Percentiles rank a stretch among this genome's conserved stretches.
phyloP scores from a whole-genome alignment of 2,888 invertebrate species.

The Spialia ferax region DNA sequence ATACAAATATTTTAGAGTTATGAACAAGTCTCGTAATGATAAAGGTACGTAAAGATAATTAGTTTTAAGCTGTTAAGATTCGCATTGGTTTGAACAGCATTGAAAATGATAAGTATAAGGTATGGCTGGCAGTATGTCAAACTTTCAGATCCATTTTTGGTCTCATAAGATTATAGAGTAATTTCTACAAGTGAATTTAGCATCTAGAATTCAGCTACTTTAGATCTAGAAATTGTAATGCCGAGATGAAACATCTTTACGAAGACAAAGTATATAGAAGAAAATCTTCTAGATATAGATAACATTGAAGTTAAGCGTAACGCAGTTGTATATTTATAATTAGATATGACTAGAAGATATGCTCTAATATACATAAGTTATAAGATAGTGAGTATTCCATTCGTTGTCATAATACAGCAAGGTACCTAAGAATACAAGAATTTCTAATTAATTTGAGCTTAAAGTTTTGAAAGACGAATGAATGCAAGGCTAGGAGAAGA shows the following conservation, averaged over 20 bases:
- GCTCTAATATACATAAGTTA: conserved; percentile 69
- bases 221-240: conserved; percentile 23
- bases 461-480: conserved; percentile 58
- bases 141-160: conserved; percentile 21
- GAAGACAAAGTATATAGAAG: conserved; percentile 9
- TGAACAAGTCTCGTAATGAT: too few relatives aligned
- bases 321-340: conserved; percentile 3
- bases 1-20: background rate
- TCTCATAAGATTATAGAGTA: conserved; percentile 14
- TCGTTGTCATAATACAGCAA: conserved; percentile 62
- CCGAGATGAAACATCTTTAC: conserved; percentile 40
- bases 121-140: conserved; percentile 24
- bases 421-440: conserved; percentile 65
- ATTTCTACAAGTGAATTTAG: conserved; percentile 25
- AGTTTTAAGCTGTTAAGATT: background rate
- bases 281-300: conserved; percentile 10
- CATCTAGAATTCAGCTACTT: conserved; percentile 26
- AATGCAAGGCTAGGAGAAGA: conserved; percentile 49
- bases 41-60: too few relatives aligned
- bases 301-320: conserved; percentile 7
- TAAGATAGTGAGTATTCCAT: conserved; percentile 62
- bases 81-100: conserved; percentile 13
- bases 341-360: conserved; percentile 82
- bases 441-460: conserved; percentile 62
- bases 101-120: conserved; percentile 4